Conservation (phyloP, 2,888 invertebrate genomes). For the Torymus texanus region DNA sequence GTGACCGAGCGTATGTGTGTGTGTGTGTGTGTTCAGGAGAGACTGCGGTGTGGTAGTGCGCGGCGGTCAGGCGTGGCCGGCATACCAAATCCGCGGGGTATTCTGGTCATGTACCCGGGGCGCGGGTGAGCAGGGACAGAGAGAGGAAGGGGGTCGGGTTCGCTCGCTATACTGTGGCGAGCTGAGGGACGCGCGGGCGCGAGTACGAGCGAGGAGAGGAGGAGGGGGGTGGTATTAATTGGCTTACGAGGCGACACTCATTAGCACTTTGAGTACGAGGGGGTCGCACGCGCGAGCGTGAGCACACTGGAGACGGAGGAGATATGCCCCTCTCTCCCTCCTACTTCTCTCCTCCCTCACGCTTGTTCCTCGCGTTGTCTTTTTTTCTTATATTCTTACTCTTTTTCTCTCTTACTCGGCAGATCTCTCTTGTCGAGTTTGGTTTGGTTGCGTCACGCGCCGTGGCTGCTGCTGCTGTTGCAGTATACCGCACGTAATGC, state of each 20-base stretch:
- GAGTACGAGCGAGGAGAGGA: too few relatives aligned
- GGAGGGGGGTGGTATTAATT: constrained; percentile 71
- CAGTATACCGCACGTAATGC: constrained; percentile 35
- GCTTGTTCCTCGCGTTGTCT: too few relatives aligned
- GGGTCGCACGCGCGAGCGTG: neutral
- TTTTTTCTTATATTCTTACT: neutral
- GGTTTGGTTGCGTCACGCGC: neutral
- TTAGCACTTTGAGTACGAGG: constrained; percentile 71
- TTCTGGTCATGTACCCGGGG: constrained; percentile 73
- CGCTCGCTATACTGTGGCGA: neutral
- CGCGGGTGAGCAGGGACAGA: neutral
- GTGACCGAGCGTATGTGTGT: constrained; percentile 36
- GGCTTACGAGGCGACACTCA: constrained; percentile 76
- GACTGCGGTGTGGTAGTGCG: constrained; percentile 51
- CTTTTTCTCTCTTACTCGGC: neutral
- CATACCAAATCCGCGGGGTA: constrained; percentile 74
- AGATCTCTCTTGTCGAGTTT: neutral
- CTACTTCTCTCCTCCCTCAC: neutral
- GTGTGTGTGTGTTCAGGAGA: too few relatives aligned
- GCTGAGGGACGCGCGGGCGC: neutral
- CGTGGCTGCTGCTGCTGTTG: neutral
- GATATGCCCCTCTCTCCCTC: neutral
- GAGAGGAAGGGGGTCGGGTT: constrained; percentile 12
- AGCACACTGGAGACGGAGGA: constrained; percentile 51
- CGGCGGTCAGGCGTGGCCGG: constrained; percentile 72